phyloP scores from a whole-genome alignment of 2,888 invertebrate species.

The Melieria picta region DNA sequence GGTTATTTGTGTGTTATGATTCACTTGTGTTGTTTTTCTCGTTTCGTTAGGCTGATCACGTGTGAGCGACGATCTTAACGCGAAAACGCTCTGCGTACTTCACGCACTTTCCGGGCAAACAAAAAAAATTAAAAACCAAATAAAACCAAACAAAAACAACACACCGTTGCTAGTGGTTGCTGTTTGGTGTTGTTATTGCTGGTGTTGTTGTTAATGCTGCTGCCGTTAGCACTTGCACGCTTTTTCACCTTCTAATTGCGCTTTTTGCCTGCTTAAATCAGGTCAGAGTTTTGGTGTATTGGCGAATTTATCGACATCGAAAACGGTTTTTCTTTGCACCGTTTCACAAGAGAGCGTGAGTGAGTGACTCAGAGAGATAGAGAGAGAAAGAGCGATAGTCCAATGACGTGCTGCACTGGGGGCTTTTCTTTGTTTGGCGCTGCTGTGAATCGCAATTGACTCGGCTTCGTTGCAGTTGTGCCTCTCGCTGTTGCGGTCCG shows the following conservation, averaged over 20 bases:
- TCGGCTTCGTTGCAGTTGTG: neutral
- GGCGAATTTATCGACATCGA: slow-evolving; percentile 64
- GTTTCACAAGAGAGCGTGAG: slow-evolving; percentile 13
- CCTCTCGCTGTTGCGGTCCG: slow-evolving; percentile 4
- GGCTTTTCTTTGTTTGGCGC: neutral
- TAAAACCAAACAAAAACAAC: slow-evolving; percentile 28
- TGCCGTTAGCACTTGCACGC: slow-evolving; percentile 2
- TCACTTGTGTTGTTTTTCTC: slow-evolving; percentile 19
- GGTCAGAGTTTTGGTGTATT: slow-evolving; percentile 60
- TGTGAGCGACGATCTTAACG: neutral
- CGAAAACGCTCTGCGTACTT: neutral
- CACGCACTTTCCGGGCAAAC: neutral
- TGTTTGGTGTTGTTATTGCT: slow-evolving; percentile 30
- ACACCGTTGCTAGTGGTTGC: slow-evolving; percentile 16
- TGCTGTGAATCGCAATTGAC: neutral
- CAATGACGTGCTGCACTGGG: neutral
- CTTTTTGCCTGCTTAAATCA: slow-evolving; percentile 57
- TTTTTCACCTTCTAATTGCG: slow-evolving; percentile 2
- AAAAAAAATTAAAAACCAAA: slow-evolving; percentile 24
- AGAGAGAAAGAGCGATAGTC: too few relatives aligned
- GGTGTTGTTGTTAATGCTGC: slow-evolving; percentile 15
- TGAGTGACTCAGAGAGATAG: slow-evolving; percentile 1
- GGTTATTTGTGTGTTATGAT: slow-evolving; percentile 19
- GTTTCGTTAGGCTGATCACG: neutral
- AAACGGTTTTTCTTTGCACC: slow-evolving; percentile 43